Evolutionary conservation across 2,797 vertebrate genomes (phyloP), one percentile per base, ranked within the genome.

Genomic region (Spinibarbus caldwelli): DNA sequence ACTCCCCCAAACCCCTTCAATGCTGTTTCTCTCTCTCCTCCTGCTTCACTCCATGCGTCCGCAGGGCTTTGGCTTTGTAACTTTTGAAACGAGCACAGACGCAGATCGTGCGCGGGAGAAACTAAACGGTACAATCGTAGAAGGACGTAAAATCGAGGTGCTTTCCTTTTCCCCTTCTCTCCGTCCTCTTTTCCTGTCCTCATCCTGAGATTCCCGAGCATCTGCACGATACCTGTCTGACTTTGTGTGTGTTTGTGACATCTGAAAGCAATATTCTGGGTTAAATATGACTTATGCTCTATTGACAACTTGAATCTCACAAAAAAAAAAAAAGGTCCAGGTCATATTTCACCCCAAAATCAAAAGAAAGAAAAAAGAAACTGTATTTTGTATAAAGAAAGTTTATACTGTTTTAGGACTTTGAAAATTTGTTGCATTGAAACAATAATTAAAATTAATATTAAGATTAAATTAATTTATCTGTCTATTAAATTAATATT

Each of bases 51-150:
- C 59, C 36, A 57, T 68, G 88, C 89, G 82, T 45, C 67, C 17
- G 21, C 94, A 96, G 96, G 96, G 96, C 90, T 97, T 97, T 94
- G 96, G 96, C 93, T 97, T 97, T 95, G 96, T 97, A 95, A 97
- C 96, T 95, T 97, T 97, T 94, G 96, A 97, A 95, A 97, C 95
- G 91, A 97, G 96, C 93, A 95, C 95, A 93, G 96, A 97, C 87
- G 96, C 96, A 90, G 96, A 97, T 94, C 96, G 94, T 81, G 96
- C 96, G 87, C 94, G 96, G 93, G 96, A 97, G 96, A 97, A 97
- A 95, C 95, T 97, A 95, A 96, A 97, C 90, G 96, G 96, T 94
- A 97, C 96, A 93, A 97, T 97, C 95, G 96, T 97, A 95, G 96
- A 97, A 95, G 96, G 96, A 92, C 96, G 96, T 94, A 97, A 97